A percentile compares a stretch with the other conserved stretches of the same genome.
Evolutionary conservation across 2,888 invertebrate genomes (phyloP).

Genomic region (Melieria picta): DNA sequence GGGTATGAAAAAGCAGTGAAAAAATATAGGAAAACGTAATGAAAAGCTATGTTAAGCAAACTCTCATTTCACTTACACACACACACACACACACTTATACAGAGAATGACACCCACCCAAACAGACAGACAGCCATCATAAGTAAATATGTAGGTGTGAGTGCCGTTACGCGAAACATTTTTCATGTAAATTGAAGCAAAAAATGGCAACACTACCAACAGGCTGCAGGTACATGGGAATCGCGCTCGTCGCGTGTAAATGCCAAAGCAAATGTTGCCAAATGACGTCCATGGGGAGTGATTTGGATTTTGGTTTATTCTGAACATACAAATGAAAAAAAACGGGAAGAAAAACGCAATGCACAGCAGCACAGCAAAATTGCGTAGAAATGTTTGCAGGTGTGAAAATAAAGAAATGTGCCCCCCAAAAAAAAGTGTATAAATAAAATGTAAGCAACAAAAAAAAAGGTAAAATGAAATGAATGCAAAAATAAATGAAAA

Average conservation of each 20-base stretch:
- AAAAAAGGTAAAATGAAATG: constrained; percentile 1
- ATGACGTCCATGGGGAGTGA: constrained; percentile 16
- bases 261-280: not conserved
- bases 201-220: not conserved
- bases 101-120: no score
- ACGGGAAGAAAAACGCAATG: not conserved
- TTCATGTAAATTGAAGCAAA: constrained; percentile 4
- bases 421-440: not conserved
- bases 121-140: no score
- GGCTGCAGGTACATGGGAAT: not conserved
- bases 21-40: no score
- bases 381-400: not conserved
- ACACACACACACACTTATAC: no score
- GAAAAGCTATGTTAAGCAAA: no score
- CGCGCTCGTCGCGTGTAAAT: not conserved
- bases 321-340: no score
- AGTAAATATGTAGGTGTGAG: no score
- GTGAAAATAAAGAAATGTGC: not conserved
- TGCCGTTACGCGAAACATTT: constrained; percentile 15
- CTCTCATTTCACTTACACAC: no score
- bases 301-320: not conserved
- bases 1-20: no score
- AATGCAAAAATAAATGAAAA: not conserved
- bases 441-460: constrained; percentile 2
- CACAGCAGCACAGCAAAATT: not conserved